A percentile compares a stretch with the other conserved stretches of the same genome.
These are phyloP conservation scores for Sebastolobus alascanus DNA, from an alignment of 2,797 vertebrate species.

Conservation along the genomic window DNA sequence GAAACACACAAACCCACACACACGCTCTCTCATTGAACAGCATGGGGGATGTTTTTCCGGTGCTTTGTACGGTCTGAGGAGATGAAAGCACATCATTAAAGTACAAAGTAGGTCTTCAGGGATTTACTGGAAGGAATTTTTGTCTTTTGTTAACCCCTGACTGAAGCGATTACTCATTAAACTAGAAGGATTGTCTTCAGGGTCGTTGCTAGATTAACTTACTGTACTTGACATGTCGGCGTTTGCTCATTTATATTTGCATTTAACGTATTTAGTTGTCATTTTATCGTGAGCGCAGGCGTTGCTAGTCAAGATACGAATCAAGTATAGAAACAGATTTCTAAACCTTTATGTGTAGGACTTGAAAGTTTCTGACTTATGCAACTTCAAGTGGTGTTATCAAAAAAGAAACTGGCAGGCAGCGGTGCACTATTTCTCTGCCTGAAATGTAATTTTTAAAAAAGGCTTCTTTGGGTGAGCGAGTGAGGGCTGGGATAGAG, in stretches of 20 bases:
- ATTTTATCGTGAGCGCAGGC: background rate
- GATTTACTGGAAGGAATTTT: constrained; percentile 79
- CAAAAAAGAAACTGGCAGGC: background rate
- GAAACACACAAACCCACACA: constrained; percentile 54
- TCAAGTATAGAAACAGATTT: constrained; percentile 1
- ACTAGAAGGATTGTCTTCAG: constrained; percentile 41
- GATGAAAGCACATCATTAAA: constrained; percentile 84
- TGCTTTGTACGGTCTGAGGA: constrained; percentile 78
- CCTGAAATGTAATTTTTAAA: background rate
- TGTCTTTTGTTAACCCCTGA: constrained; percentile 73
- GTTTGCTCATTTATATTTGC: constrained; percentile 29
- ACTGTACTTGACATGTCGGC: constrained; percentile 39
- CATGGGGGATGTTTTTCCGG: constrained; percentile 79
- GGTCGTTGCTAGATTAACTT: constrained; percentile 43
- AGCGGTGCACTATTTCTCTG: background rate
- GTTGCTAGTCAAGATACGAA: background rate
- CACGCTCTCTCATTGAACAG: constrained; percentile 67
- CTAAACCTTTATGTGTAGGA: background rate
- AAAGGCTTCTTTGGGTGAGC: background rate
- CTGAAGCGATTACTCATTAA: constrained; percentile 71
- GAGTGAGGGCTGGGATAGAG: background rate
- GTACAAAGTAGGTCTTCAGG: constrained; percentile 80
- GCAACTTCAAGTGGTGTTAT: constrained; percentile 21
- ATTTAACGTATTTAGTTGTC: background rate
- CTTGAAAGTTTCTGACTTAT: constrained; percentile 24